These are phyloP conservation scores for Anthrax anthrax DNA, from an alignment of 2,888 invertebrate species.

Conservation along the genomic window DNA sequence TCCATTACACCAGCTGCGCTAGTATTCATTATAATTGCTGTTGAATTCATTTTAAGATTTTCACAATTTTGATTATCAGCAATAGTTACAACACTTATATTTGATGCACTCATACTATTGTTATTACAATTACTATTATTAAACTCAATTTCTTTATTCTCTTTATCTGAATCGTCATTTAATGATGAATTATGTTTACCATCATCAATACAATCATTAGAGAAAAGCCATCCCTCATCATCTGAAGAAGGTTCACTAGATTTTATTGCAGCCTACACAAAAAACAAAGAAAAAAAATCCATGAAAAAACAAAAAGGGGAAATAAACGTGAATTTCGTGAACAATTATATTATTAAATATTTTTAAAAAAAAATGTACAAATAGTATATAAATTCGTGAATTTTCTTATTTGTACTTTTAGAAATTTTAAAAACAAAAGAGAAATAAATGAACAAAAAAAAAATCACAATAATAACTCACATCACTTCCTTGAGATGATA, in stretches of 20 bases:
- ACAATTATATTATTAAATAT: background rate
- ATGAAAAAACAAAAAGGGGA: background rate
- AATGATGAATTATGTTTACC: slow-evolving; percentile 3
- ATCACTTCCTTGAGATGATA: slow-evolving; percentile 29
- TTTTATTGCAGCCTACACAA: slow-evolving; percentile 18
- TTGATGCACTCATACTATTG: background rate
- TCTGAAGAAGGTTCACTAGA: slow-evolving; percentile 45
- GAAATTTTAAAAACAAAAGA: background rate
- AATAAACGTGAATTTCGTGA: no score
- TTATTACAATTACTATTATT: background rate
- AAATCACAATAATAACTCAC: slow-evolving; percentile 19
- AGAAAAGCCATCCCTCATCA: slow-evolving; percentile 37
- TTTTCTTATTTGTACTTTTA: no score
- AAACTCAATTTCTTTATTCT: slow-evolving; percentile 25
- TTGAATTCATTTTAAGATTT: no score
- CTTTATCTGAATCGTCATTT: slow-evolving; percentile 32
- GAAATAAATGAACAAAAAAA: no score
- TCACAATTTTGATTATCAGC: background rate
- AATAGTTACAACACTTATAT: background rate
- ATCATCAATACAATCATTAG: slow-evolving; percentile 11
- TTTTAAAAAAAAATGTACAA: no score
- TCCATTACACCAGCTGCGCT: background rate
- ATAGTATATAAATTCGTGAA: background rate
- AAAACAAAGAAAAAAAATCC: background rate
- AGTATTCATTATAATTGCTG: background rate